A percentile compares a stretch with the other conserved stretches of the same genome.
Conservation (phyloP, 2,797 vertebrate species). For the Iguana delicatissima region DNA sequence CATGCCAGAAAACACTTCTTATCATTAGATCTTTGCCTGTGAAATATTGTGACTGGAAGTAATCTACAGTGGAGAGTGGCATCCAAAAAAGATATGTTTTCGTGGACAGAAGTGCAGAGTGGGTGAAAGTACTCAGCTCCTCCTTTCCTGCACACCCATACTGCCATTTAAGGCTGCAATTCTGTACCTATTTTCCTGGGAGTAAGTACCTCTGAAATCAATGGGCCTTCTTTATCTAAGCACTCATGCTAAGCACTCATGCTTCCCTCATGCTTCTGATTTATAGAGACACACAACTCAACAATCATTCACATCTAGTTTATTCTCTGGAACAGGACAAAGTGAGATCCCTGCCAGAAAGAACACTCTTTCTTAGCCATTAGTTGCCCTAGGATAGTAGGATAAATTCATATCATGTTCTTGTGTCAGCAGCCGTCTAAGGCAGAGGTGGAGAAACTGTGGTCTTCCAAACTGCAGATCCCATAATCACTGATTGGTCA, state of each 20-base stretch:
- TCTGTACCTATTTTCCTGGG: too few relatives aligned
- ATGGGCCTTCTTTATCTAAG: neutral
- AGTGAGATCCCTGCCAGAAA: neutral
- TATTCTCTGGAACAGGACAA: neutral
- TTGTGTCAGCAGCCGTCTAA: neutral
- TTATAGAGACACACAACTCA: neutral
- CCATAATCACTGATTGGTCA: too few relatives aligned
- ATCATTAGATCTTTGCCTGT: neutral
- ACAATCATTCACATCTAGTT: neutral
- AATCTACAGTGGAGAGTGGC: neutral
- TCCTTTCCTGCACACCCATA: neutral
- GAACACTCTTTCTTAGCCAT: neutral
- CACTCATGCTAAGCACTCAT: neutral
- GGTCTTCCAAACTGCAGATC: too few relatives aligned
- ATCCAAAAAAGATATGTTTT: neutral
- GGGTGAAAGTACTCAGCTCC: neutral
- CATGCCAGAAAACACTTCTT: neutral
- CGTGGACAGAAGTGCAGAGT: neutral
- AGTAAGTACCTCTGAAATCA: neutral
- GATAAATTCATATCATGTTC: neutral
- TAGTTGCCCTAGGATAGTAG: neutral
- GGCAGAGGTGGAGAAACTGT: too few relatives aligned
- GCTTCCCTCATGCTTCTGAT: neutral
- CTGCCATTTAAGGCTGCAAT: neutral
- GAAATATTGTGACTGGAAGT: neutral